Conservation (phyloP, 2,888 invertebrate genomes). For the Trichogramma dendrolimi region DNA sequence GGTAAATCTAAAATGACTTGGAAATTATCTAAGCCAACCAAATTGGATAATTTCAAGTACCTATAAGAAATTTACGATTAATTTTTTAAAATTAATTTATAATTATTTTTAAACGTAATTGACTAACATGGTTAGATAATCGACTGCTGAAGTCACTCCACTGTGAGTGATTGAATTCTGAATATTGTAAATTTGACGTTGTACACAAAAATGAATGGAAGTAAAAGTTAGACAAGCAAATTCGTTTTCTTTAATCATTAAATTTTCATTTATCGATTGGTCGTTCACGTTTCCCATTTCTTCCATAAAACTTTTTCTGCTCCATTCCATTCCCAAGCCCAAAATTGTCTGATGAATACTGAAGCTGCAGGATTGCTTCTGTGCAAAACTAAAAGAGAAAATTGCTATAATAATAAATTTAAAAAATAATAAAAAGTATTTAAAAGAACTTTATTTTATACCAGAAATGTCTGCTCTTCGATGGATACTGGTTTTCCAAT, state of each 20-base stretch:
- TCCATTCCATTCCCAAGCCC: conserved; percentile 46
- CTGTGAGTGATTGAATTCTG: conserved; percentile 64
- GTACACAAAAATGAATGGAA: conserved; percentile 55
- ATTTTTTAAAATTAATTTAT: neutral
- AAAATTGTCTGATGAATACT: conserved; percentile 43
- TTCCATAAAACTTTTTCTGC: conserved; percentile 38
- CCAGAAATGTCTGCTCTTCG: conserved; percentile 43
- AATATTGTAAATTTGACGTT: conserved; percentile 57
- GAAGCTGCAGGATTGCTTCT: conserved; percentile 32
- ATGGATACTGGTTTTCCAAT: conserved; percentile 54
- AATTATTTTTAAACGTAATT: conserved; percentile 1
- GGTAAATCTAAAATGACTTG: conserved; percentile 54
- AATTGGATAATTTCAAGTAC: conserved; percentile 52
- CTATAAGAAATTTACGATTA: conserved; percentile 40
- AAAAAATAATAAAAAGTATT: conserved; percentile 29
- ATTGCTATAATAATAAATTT: neutral
- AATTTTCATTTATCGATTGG: conserved; percentile 33
- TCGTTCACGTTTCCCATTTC: conserved; percentile 35
- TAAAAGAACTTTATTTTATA: conserved; percentile 28
- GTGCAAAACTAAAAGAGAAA: conserved; percentile 31
- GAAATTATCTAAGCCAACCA: conserved; percentile 41
- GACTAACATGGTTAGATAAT: conserved; percentile 58
- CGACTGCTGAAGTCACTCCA: conserved; percentile 57
- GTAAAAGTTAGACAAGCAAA: conserved; percentile 55
- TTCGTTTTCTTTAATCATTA: conserved; percentile 50